Percentiles rank a stretch among this genome's conserved stretches.
phyloP scores from a whole-genome alignment of 2,797 vertebrate species.

The Lacerta bilineata region DNA sequence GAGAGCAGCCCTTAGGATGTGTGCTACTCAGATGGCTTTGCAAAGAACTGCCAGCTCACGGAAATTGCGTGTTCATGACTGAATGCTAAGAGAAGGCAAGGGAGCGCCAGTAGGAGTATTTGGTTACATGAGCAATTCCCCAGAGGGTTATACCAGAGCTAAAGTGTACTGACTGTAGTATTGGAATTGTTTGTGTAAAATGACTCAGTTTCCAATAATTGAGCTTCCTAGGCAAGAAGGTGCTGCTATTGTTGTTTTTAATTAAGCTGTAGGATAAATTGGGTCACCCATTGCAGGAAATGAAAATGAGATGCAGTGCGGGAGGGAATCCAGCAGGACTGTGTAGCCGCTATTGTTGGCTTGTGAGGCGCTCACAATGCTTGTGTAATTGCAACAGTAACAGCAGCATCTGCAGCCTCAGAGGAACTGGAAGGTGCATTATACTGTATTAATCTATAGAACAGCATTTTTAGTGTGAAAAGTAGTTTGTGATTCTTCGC shows the following conservation, averaged over 20 bases:
- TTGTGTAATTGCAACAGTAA: neutral
- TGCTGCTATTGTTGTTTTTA: neutral
- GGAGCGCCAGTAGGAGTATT: neutral
- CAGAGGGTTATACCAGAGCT: neutral
- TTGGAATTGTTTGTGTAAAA: conserved; percentile 5
- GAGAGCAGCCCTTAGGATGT: neutral
- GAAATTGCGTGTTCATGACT: neutral
- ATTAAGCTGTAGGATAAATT: conserved; percentile 14
- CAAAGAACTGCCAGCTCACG: conserved; percentile 1
- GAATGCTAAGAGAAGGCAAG: neutral
- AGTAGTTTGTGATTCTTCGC: conserved; percentile 9
- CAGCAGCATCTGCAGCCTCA: conserved; percentile 1
- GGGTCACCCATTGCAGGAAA: conserved; percentile 5
- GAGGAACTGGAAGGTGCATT: conserved; percentile 13
- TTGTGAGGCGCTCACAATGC: neutral
- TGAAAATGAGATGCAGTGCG: neutral
- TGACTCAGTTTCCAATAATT: conserved; percentile 6
- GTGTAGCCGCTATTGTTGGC: neutral
- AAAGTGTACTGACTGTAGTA: neutral
- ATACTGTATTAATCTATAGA: conserved; percentile 23
- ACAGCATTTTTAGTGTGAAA: conserved; percentile 1
- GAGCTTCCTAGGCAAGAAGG: neutral
- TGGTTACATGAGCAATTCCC: conserved; percentile 4
- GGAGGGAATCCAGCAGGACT: neutral
- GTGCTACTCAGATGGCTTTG: neutral